These are phyloP conservation scores for Mirounga angustirostris DNA, from an alignment of 2,113 vertebrate species.

Conservation along the genomic window DNA sequence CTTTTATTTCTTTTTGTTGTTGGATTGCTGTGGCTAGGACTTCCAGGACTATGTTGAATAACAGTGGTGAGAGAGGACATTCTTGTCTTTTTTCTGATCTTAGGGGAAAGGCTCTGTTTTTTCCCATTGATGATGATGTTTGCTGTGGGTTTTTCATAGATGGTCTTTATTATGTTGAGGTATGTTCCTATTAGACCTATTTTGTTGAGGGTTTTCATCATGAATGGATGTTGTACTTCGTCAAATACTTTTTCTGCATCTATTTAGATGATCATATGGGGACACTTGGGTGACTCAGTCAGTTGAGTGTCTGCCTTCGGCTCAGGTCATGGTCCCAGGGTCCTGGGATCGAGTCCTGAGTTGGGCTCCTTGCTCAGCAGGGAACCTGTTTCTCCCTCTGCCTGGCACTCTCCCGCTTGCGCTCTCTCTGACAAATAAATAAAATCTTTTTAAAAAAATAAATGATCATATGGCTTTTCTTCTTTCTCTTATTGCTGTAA, in stretches of 20 bases:
- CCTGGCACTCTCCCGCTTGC: too few species aligned
- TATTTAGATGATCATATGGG: not conserved
- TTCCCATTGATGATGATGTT: not conserved
- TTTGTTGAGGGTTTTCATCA: not conserved
- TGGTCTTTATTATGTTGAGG: not conserved
- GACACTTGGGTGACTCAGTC: too few species aligned
- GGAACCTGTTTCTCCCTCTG: too few species aligned
- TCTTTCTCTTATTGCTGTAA: not conserved
- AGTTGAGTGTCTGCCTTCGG: too few species aligned
- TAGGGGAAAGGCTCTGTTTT: not conserved
- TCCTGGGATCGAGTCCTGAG: too few species aligned
- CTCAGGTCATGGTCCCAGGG: too few species aligned
- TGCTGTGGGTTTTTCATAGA: not conserved
- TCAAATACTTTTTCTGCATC: not conserved
- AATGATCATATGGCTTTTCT: not conserved
- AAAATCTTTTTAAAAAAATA: too few species aligned
- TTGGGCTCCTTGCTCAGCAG: too few species aligned
- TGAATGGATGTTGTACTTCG: not conserved
- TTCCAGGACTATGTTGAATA: not conserved
- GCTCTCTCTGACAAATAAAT: too few species aligned
- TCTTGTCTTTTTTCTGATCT: not conserved
- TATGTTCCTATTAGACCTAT: not conserved
- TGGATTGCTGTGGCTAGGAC: not conserved
- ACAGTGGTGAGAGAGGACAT: not conserved
- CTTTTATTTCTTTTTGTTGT: not conserved